Evolutionary conservation across 2,113 vertebrate species (phyloP).

Genomic region (Sprattus sprattus): DNA sequence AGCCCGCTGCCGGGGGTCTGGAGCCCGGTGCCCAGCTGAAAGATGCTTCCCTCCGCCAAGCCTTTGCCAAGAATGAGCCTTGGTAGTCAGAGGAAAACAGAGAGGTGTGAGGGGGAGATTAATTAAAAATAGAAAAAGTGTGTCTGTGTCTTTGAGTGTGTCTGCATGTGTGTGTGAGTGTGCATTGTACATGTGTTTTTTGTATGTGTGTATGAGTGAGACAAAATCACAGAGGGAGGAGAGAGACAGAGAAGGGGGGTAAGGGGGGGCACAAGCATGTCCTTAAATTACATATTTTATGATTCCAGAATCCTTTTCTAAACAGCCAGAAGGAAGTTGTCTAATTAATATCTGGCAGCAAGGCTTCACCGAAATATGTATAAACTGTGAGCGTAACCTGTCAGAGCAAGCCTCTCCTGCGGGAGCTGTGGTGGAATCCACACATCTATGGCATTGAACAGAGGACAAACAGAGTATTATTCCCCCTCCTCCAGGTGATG

Average conservation of each 20-base stretch:
- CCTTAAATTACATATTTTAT: conserved; percentile 34
- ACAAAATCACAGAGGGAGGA: neutral
- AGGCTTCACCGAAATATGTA: conserved; percentile 35
- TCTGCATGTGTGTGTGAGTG: neutral
- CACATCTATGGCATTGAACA: neutral
- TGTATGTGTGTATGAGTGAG: neutral
- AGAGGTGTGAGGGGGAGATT: neutral
- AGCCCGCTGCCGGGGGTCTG: neutral
- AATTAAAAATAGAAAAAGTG: neutral
- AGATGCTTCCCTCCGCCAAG: neutral
- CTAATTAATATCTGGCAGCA: conserved; percentile 45
- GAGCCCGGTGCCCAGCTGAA: neutral
- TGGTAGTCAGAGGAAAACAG: neutral
- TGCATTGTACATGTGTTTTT: neutral
- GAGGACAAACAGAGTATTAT: conserved; percentile 1
- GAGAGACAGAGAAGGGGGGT: neutral
- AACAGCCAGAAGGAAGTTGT: conserved; percentile 39
- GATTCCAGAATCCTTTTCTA: conserved; percentile 36
- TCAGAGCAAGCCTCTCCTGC: conserved; percentile 32
- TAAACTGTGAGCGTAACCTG: conserved; percentile 37
- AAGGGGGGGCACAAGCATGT: neutral
- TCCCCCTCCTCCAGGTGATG: neutral
- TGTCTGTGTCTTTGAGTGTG: neutral
- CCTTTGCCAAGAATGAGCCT: too few relatives aligned
- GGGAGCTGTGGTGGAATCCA: neutral